Evolutionary conservation across 1,140 invertebrate species (phyloP).

Genomic region (Elysia chlorotica): DNA sequence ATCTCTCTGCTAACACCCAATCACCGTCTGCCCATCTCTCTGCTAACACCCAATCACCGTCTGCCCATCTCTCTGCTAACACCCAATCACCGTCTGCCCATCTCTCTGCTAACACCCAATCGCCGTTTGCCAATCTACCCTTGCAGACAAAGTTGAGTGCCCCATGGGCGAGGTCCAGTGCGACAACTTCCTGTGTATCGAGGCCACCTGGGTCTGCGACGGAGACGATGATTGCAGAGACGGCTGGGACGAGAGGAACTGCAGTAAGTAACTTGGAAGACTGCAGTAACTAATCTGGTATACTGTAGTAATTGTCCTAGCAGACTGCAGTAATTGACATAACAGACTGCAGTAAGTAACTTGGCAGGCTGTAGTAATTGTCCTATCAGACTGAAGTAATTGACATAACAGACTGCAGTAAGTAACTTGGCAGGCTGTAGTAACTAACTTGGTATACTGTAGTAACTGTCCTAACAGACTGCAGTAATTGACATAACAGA

Average conservation of each 20-base stretch:
- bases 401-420: neutral
- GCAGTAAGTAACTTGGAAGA: constrained; percentile 34
- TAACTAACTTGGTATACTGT: neutral
- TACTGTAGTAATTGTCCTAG: neutral
- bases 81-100: no score
- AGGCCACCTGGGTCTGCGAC: constrained; percentile 96
- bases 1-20: no score
- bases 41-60: no score
- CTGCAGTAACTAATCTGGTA: neutral
- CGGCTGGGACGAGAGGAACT: constrained; percentile 63
- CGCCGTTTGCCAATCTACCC: no score
- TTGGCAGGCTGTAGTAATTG: neutral
- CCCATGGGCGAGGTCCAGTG: constrained; percentile 76
- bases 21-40: no score
- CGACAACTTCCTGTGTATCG: constrained; percentile 92
- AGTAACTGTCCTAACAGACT: neutral
- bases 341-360: neutral
- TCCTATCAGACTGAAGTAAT: neutral
- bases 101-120: no score
- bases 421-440: neutral
- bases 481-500: neutral
- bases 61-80: no score
- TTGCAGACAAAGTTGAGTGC: constrained; percentile 24
- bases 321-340: neutral
- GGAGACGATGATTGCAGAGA: constrained; percentile 94